Base-by-base conservation (phyloP, 2,888 invertebrate species). In the Folsomia candida region DNA sequence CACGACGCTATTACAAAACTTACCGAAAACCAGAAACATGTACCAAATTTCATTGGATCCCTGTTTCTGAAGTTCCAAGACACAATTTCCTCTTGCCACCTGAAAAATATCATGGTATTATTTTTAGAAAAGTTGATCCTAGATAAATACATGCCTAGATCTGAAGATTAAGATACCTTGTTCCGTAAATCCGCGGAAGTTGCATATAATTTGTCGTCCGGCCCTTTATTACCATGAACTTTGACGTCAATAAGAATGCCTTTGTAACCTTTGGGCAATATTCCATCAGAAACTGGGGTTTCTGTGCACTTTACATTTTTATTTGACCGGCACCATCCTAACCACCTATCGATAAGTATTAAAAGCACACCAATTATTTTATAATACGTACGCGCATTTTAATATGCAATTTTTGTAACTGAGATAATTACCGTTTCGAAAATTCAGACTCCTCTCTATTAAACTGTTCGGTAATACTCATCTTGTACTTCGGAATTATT, bases 71-170 rank as follows among this genome's bases (percentile, higher is more conserved):
- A 81, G 67, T 62, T 81, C 78, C 47, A 84, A 76, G 63, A 84
- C 82, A 73, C 82, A 81, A 79, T 84, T 84, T 2, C 84, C 84
- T 70, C 84, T 73, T 18, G 84, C 84, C 25, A 83, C 78, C 79
- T 79, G 66, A 54, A 54, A 4, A 14, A n/a, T 20, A 29, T 58
- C 25, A 22, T 51, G n/a, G 63, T 14, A 25, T 25, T 51, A 18
- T 28, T 18, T 67, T 62, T 63, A 24, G 22, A 54, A 25, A 60
- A 25, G 26, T 25, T 24, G 6, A 25, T 60, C 24, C n/a, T n/a
- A n/a, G n/a, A n/a, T 54, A 20, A n/a, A 51, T 18, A 57, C 22
- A n/a, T 54, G 25, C 24, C 37, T 11, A 47, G 18, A 57, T 57
- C 20, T 25, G 20, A 67, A 18, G 26, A 24, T 29, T 22, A 28